phyloP scores from a whole-genome alignment of 1,140 invertebrate genomes.

The Leptoteleia sp. region DNA sequence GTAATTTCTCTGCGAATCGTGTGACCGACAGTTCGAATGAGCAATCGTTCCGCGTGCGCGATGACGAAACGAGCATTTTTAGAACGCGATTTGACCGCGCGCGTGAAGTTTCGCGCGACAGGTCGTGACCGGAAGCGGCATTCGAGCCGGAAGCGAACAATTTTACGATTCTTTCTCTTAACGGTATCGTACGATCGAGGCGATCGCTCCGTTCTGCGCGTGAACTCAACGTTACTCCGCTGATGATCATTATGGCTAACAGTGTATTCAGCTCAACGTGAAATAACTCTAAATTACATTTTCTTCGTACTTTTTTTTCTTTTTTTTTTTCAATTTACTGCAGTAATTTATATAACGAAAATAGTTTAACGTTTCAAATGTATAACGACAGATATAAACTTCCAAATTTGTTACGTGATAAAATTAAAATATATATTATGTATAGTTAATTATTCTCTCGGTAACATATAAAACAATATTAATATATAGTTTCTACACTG shows the following conservation, averaged over 20 bases:
- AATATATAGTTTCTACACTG: too few species aligned
- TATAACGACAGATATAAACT: too few species aligned
- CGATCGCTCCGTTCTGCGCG: constrained; percentile 60
- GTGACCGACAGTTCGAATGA: constrained; percentile 52
- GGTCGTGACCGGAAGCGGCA: constrained; percentile 79
- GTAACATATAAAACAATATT: too few species aligned
- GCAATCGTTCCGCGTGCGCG: constrained; percentile 55
- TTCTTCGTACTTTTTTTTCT: not conserved
- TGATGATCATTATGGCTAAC: constrained; percentile 48
- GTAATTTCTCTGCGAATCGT: constrained; percentile 55
- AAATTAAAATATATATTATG: too few species aligned
- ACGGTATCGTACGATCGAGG: constrained; percentile 68
- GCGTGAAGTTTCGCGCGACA: constrained; percentile 69
- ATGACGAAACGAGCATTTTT: constrained; percentile 64
- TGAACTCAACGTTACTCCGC: constrained; percentile 51
- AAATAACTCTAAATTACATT: constrained; percentile 37
- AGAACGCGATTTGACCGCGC: constrained; percentile 62
- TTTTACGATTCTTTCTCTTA: constrained; percentile 73
- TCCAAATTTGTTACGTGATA: too few species aligned
- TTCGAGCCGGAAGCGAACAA: constrained; percentile 77
- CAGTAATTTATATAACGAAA: too few species aligned
- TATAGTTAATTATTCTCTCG: too few species aligned
- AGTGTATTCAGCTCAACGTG: constrained; percentile 28
- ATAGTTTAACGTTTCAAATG: too few species aligned
- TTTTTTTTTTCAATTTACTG: too few species aligned